phyloP scores from a whole-genome alignment of 1,140 invertebrate genomes.

The Penaeus japonicus region DNA sequence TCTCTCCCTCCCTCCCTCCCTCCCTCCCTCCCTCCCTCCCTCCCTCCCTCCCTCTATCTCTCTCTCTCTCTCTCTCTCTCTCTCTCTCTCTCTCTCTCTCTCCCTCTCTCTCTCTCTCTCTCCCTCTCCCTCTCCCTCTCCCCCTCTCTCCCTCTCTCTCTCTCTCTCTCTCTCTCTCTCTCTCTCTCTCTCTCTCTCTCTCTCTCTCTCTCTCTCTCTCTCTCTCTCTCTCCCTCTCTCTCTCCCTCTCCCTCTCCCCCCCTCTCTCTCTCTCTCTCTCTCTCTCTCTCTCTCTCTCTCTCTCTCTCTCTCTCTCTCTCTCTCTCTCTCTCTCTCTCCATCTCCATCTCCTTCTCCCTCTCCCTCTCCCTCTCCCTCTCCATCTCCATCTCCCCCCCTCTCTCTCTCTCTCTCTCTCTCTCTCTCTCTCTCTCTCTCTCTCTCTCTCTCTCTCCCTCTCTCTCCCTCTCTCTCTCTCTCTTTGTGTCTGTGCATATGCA shows the following conservation, averaged over 20 bases:
- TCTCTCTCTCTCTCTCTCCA: neutral
- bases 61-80: neutral
- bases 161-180: too few relatives aligned
- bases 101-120: too few relatives aligned
- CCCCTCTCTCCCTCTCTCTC: neutral
- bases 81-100: neutral
- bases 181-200: too few relatives aligned
- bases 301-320: constrained; percentile 16
- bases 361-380: constrained; percentile 1
- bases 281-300: neutral
- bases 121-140: neutral
- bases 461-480: neutral
- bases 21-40: too few relatives aligned
- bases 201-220: neutral
- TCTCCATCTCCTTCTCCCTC: neutral
- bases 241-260: neutral
- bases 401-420: neutral
- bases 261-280: neutral
- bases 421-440: neutral
- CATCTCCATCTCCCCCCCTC: neutral
- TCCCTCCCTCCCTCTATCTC: too few relatives aligned
- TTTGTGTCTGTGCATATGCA: too few relatives aligned
- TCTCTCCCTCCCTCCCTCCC: too few relatives aligned
- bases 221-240: neutral
- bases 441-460: neutral